Evolutionary conservation across 2,797 vertebrate genomes (phyloP).

Genomic region (Myotis findleyi): DNA sequence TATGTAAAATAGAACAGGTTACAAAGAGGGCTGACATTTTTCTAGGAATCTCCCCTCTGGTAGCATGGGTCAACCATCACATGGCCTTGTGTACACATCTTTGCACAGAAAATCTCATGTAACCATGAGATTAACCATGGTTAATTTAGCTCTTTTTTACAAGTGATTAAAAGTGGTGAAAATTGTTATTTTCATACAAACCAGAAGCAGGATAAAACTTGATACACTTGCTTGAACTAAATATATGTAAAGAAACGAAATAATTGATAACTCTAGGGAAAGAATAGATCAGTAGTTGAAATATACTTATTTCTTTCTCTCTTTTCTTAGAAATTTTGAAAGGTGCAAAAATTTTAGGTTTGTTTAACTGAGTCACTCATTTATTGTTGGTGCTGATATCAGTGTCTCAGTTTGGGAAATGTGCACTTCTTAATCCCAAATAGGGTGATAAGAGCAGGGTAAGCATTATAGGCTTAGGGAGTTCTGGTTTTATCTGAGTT

Average conservation of each 20-base stretch:
- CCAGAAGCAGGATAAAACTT: slow-evolving; percentile 15
- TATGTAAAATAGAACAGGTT: slow-evolving; percentile 70
- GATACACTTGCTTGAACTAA: slow-evolving; percentile 59
- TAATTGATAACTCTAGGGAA: slow-evolving; percentile 61
- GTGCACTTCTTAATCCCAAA: neutral
- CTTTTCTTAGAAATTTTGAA: slow-evolving; percentile 42
- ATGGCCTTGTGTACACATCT: slow-evolving; percentile 35
- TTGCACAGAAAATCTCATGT: slow-evolving; percentile 13
- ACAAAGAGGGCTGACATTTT: slow-evolving; percentile 63
- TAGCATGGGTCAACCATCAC: neutral
- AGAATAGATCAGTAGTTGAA: slow-evolving; percentile 56
- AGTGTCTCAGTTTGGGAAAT: neutral
- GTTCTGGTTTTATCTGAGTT: slow-evolving; percentile 27
- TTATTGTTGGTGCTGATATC: neutral
- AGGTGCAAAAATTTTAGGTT: slow-evolving; percentile 11
- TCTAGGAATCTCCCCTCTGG: neutral
- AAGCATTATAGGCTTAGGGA: neutral
- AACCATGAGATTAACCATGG: neutral
- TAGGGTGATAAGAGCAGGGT: neutral
- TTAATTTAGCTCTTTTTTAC: neutral
- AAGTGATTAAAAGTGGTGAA: slow-evolving; percentile 32
- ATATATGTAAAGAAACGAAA: slow-evolving; percentile 58
- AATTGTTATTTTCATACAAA: slow-evolving; percentile 13
- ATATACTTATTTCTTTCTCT: slow-evolving; percentile 56
- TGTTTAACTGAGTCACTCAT: neutral